These are phyloP conservation scores for Ectemnius continuus DNA, from an alignment of 2,888 invertebrate genomes.

Conservation along the genomic window DNA sequence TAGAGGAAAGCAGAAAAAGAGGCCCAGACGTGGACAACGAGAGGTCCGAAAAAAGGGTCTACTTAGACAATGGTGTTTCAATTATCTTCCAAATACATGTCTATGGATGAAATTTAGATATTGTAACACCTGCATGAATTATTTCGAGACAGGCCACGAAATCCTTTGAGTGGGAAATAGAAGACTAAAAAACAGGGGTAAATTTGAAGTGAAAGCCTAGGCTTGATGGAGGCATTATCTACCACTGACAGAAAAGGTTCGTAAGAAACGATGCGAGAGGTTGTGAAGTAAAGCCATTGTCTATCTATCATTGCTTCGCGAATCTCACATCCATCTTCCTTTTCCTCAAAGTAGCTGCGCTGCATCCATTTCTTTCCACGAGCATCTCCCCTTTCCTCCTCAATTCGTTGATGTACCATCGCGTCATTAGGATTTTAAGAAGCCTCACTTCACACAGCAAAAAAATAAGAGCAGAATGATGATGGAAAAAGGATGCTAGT, in stretches of 20 bases:
- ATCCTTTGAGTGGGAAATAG: too few relatives aligned
- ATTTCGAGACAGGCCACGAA: too few relatives aligned
- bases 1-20: slow-evolving; percentile 23
- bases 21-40: background rate
- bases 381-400: slow-evolving; percentile 39
- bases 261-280: slow-evolving; percentile 31
- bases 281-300: slow-evolving; percentile 41
- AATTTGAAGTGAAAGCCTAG: slow-evolving; percentile 2
- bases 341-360: slow-evolving; percentile 37
- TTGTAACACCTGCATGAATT: too few relatives aligned
- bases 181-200: background rate
- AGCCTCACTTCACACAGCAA: background rate
- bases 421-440: background rate
- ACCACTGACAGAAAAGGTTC: slow-evolving; percentile 16
- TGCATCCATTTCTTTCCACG: slow-evolving; percentile 24
- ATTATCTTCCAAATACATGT: too few relatives aligned
- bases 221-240: background rate
- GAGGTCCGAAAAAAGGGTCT: too few relatives aligned
- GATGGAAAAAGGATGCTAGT: background rate
- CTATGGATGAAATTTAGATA: too few relatives aligned
- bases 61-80: too few relatives aligned
- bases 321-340: slow-evolving; percentile 52
- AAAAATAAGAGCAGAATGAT: too few relatives aligned
- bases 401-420: slow-evolving; percentile 11
- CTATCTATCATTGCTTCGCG: slow-evolving; percentile 64